Percentiles rank a stretch among this genome's conserved stretches.
These are phyloP conservation scores for Dexiosoma caninum DNA, from an alignment of 2,888 invertebrate species.

Conservation along the genomic window DNA sequence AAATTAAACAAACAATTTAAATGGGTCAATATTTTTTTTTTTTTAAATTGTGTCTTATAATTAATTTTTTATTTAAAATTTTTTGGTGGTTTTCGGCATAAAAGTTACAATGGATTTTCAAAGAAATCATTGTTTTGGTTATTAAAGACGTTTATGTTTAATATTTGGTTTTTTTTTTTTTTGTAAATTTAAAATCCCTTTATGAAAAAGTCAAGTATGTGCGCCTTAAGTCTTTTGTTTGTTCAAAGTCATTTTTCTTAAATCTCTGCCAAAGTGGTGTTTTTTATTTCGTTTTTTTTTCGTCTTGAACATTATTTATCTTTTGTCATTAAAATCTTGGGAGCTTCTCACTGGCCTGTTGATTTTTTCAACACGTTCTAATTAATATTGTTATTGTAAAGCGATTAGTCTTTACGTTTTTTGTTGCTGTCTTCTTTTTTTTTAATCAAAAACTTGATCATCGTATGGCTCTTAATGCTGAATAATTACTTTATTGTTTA, in stretches of 20 bases:
- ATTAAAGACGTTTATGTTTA: conserved; percentile 4
- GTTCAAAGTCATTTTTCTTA: neutral
- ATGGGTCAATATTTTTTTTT: conserved; percentile 41
- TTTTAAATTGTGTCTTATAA: no score
- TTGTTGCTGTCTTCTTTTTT: no score
- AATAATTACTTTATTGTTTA: conserved; percentile 3
- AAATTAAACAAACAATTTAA: conserved; percentile 18
- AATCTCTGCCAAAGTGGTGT: neutral
- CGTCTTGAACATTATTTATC: neutral
- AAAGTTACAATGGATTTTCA: neutral
- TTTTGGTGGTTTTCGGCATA: no score
- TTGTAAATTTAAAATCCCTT: neutral
- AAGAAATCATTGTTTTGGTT: conserved; percentile 11
- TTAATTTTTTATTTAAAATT: no score
- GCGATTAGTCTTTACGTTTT: neutral
- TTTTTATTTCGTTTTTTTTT: neutral
- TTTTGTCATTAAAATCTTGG: conserved; percentile 3
- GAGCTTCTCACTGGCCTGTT: neutral
- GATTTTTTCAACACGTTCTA: conserved; percentile 4
- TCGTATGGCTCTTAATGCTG: neutral
- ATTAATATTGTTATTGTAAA: conserved; percentile 21
- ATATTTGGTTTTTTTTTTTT: neutral
- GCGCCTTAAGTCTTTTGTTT: conserved; percentile 18
- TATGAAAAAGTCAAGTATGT: neutral
- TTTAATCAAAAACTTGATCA: neutral